Evolutionary conservation across 2,113 vertebrate species (phyloP).

Genomic region (Bettongia penicillata): DNA sequence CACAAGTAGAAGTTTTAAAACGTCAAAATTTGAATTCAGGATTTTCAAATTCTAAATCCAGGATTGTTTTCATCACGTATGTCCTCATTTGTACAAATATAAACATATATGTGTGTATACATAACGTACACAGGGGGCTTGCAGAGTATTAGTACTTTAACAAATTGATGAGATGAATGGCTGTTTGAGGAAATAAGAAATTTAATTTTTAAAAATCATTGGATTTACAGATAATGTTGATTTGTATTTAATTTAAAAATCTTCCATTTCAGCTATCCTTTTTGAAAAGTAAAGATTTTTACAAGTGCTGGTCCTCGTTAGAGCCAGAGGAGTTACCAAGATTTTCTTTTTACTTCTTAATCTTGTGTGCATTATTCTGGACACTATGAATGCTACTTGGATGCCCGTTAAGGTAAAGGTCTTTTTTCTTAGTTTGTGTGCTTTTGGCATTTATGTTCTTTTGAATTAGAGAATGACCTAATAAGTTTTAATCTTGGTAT

Average conservation of each 20-base stretch:
- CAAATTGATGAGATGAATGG: constrained; percentile 20
- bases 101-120: neutral
- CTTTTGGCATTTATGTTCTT: neutral
- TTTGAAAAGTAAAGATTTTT: constrained; percentile 61
- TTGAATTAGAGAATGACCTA: neutral
- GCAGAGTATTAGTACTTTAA: constrained; percentile 35
- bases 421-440: neutral
- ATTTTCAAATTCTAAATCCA: neutral
- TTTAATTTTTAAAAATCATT: neutral
- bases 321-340: constrained; percentile 54
- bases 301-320: constrained; percentile 34
- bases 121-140: neutral
- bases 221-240: neutral
- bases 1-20: neutral
- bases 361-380: constrained; percentile 68
- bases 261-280: constrained; percentile 73
- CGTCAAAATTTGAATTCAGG: neutral
- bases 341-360: constrained; percentile 52
- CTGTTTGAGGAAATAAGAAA: constrained; percentile 5
- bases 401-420: constrained; percentile 79
- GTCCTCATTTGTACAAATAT: neutral
- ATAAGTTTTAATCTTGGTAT: constrained; percentile 9
- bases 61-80: constrained; percentile 21
- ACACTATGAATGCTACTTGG: constrained; percentile 81
- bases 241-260: constrained; percentile 60